Evolutionary conservation across 2,113 vertebrate genomes (phyloP).

Genomic region (Chamaea fasciata): DNA sequence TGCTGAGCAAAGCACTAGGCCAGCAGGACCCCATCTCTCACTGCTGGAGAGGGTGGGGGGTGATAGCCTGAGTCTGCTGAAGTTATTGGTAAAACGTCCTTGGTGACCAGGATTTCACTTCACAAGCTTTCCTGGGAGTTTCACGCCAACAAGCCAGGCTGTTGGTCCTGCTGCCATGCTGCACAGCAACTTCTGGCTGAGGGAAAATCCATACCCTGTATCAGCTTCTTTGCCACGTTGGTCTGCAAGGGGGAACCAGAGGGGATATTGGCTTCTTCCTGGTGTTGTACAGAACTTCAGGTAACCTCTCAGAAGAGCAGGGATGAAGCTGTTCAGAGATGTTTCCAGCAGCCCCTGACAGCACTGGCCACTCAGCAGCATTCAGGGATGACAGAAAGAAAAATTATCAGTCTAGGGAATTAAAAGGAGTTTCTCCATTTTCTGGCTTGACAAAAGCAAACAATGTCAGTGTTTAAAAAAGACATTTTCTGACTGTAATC

Average conservation of each 20-base stretch:
- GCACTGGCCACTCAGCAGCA: fast-evolving
- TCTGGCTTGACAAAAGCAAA: not conserved
- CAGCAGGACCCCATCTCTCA: not conserved
- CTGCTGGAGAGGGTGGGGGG: not conserved
- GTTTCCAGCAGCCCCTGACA: not conserved
- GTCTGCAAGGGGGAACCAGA: not conserved
- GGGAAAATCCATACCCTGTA: not conserved
- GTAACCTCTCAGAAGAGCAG: not conserved
- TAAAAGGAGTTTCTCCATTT: not conserved
- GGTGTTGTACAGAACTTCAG: not conserved
- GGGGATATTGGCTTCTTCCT: not conserved
- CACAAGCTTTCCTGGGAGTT: not conserved
- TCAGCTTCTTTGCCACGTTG: not conserved
- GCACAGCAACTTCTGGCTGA: not conserved
- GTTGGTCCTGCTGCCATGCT: not conserved
- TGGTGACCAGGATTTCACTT: not conserved
- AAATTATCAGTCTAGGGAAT: not conserved
- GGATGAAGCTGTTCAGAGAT: not conserved
- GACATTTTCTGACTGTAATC: not conserved
- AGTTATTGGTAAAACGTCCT: not conserved
- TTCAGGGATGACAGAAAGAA: not conserved
- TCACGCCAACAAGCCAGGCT: not conserved
- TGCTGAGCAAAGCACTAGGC: not conserved
- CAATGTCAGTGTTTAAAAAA: not conserved
- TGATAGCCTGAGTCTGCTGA: not conserved